Evolutionary conservation across 2,797 vertebrate species (phyloP).

Genomic region (Fistularia tabacaria): DNA sequence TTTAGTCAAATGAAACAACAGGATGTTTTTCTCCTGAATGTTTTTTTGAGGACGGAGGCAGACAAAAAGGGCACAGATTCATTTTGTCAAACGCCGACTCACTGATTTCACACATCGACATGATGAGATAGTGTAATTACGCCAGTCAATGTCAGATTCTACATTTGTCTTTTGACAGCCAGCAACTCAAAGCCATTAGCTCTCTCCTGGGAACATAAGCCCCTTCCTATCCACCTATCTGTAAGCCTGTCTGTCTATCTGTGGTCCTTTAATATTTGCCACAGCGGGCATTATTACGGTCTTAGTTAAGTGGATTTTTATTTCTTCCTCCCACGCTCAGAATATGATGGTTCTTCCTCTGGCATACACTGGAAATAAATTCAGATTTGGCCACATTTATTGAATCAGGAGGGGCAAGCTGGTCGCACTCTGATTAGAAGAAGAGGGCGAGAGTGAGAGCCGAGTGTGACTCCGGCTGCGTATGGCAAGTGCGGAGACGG

Average conservation of each 20-base stretch:
- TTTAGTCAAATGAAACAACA: too few relatives aligned
- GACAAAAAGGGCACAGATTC: too few relatives aligned
- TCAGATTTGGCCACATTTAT: slow-evolving; percentile 4
- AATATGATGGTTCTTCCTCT: neutral
- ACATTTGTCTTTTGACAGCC: neutral
- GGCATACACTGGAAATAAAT: neutral
- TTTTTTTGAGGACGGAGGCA: too few relatives aligned
- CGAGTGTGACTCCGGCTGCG: slow-evolving; percentile 6
- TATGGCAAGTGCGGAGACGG: slow-evolving; percentile 20
- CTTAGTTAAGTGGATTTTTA: too few relatives aligned
- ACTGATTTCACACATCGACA: too few relatives aligned
- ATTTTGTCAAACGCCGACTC: too few relatives aligned
- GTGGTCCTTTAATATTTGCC: neutral
- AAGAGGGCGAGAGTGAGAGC: neutral
- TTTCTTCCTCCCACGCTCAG: neutral
- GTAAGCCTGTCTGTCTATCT: too few relatives aligned
- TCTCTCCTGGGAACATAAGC: neutral
- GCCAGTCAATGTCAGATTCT: slow-evolving; percentile 8
- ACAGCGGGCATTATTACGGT: neutral
- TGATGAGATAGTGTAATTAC: neutral
- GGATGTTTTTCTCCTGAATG: too few relatives aligned
- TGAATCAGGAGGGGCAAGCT: slow-evolving; percentile 1
- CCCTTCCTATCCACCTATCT: too few relatives aligned
- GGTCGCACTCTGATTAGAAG: neutral
- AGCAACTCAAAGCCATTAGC: neutral